These are phyloP conservation scores for Frieseomelitta varia DNA, from an alignment of 1,140 invertebrate species.

Conservation along the genomic window DNA sequence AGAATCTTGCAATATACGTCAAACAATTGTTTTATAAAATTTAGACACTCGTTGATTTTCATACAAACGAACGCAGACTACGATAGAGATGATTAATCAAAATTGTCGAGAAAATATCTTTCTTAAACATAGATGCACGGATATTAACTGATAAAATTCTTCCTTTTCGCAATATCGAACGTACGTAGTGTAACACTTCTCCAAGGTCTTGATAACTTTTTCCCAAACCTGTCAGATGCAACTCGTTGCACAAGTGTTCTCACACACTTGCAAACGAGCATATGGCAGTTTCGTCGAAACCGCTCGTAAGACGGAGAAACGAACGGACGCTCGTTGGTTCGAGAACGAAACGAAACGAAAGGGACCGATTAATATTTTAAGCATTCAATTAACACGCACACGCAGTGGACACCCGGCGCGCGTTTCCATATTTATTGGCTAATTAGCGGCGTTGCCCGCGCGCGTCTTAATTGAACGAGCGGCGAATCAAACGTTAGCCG, in stretches of 20 bases:
- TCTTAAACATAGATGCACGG: too few species aligned
- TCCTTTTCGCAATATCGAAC: too few species aligned
- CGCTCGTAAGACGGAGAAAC: background rate
- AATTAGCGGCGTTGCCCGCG: background rate
- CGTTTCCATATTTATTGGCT: conserved; percentile 28
- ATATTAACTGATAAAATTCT: too few species aligned
- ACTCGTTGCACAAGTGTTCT: background rate
- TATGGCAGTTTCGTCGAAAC: background rate
- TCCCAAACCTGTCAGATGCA: background rate
- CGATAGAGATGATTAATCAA: too few species aligned
- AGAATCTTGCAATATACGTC: too few species aligned
- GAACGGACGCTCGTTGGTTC: background rate
- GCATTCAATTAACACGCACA: background rate
- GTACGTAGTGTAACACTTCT: too few species aligned
- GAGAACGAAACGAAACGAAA: background rate
- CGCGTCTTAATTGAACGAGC: conserved; percentile 6
- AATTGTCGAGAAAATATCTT: too few species aligned
- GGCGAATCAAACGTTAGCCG: conserved; percentile 3
- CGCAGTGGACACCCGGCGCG: too few species aligned
- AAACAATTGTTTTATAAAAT: too few species aligned
- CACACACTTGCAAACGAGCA: background rate
- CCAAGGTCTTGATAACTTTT: background rate
- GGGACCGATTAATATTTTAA: conserved; percentile 11
- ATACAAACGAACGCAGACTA: too few species aligned
- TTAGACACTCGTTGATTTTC: too few species aligned